These are phyloP conservation scores for Ptychochromis oligacanthus DNA, from an alignment of 2,113 vertebrate genomes.

Conservation along the genomic window DNA sequence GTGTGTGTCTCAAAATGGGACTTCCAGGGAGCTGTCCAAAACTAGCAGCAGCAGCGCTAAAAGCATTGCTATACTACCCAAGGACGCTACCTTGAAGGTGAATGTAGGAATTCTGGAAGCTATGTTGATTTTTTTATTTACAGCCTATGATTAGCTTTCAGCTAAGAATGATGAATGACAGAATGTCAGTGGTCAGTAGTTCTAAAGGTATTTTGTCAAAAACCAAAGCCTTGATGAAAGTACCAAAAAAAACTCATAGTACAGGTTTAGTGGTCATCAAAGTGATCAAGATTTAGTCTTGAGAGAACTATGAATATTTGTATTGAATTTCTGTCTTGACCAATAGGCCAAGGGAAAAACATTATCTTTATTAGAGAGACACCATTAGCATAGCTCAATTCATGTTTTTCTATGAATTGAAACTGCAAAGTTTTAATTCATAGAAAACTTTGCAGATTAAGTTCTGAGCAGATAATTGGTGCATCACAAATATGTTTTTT, in stretches of 20 bases:
- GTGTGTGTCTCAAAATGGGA: not conserved
- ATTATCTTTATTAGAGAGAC: not conserved
- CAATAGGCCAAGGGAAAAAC: not conserved
- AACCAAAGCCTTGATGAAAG: not conserved
- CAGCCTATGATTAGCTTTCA: not conserved
- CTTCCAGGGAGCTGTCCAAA: accelerated
- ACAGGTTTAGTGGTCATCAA: not conserved
- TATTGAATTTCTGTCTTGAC: not conserved
- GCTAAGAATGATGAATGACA: not conserved
- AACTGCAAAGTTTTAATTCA: too few relatives aligned
- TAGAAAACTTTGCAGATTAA: not conserved
- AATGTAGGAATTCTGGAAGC: not conserved
- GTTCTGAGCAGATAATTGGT: not conserved
- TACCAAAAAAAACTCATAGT: not conserved
- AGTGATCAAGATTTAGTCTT: not conserved
- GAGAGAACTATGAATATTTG: not conserved
- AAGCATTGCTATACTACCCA: not conserved
- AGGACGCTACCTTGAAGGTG: not conserved
- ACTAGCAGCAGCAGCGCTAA: not conserved
- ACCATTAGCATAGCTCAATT: not conserved
- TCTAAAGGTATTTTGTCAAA: not conserved
- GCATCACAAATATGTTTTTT: not conserved
- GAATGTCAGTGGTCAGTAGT: not conserved
- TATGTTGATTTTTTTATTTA: not conserved
- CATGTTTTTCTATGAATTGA: too few relatives aligned